These are phyloP conservation scores for Bufo bufo DNA, from an alignment of 2,113 vertebrate genomes.

Conservation along the genomic window DNA sequence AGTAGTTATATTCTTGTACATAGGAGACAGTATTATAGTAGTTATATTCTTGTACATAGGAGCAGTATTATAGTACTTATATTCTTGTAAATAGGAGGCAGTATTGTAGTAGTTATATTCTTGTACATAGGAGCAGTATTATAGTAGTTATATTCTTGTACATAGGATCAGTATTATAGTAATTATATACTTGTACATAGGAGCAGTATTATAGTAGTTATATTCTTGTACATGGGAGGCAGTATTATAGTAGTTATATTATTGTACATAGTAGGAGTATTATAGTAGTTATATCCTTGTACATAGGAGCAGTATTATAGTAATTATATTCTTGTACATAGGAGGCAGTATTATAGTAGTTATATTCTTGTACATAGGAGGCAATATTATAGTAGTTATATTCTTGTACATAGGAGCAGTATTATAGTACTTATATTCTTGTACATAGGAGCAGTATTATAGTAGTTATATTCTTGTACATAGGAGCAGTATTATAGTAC, in stretches of 20 bases:
- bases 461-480: conserved; percentile 2
- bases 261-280: neutral
- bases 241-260: conserved; percentile 19
- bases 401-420: neutral
- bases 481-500: neutral
- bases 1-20: neutral
- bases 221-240: conserved; percentile 2
- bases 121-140: neutral
- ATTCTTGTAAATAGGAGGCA: neutral
- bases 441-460: neutral
- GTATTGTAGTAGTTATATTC: conserved; percentile 8
- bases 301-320: neutral
- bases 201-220: conserved; percentile 8
- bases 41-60: neutral
- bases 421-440: conserved; percentile 15
- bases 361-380: neutral
- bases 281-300: conserved; percentile 12
- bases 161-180: conserved; percentile 1
- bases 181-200: conserved; percentile 13
- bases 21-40: neutral
- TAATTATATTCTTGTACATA: conserved; percentile 16
- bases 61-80: neutral
- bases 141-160: conserved; percentile 12
- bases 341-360: conserved; percentile 10
- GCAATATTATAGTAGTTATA: conserved; percentile 8